Percentiles rank a stretch among this genome's conserved stretches.
phyloP scores from a whole-genome alignment of 2,888 invertebrate genomes.

The Mesoligia furuncula region DNA sequence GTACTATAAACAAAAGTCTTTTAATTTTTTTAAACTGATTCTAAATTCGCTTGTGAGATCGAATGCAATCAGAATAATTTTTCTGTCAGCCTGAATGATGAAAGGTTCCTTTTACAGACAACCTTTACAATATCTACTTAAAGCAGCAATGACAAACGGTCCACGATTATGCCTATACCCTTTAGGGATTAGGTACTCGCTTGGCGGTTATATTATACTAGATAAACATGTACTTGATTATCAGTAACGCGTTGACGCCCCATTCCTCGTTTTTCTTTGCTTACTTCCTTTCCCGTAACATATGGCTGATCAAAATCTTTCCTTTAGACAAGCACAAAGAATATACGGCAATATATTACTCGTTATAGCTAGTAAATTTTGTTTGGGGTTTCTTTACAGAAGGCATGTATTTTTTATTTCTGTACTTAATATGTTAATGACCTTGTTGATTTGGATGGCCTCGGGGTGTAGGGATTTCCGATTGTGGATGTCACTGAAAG shows the following conservation, averaged over 20 bases:
- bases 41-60: background rate
- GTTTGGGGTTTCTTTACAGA: constrained; percentile 51
- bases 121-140: background rate
- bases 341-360: constrained; percentile 61
- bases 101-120: background rate
- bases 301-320: constrained; percentile 65
- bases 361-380: constrained; percentile 58
- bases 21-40: background rate
- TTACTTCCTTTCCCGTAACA: constrained; percentile 54
- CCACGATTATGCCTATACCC: background rate
- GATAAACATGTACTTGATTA: constrained; percentile 50
- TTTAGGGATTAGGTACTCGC: constrained; percentile 19
- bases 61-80: background rate
- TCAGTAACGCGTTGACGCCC: constrained; percentile 50
- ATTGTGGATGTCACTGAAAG: constrained; percentile 5
- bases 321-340: constrained; percentile 60
- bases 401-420: constrained; percentile 48
- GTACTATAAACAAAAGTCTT: background rate
- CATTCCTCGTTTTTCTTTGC: constrained; percentile 52
- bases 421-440: constrained; percentile 55
- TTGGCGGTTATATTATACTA: constrained; percentile 24
- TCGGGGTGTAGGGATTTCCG: constrained; percentile 17
- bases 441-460: constrained; percentile 21
- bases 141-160: background rate
- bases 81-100: background rate